Evolutionary conservation across 2,113 vertebrate species (phyloP).

Genomic region (Alectura lathami): DNA sequence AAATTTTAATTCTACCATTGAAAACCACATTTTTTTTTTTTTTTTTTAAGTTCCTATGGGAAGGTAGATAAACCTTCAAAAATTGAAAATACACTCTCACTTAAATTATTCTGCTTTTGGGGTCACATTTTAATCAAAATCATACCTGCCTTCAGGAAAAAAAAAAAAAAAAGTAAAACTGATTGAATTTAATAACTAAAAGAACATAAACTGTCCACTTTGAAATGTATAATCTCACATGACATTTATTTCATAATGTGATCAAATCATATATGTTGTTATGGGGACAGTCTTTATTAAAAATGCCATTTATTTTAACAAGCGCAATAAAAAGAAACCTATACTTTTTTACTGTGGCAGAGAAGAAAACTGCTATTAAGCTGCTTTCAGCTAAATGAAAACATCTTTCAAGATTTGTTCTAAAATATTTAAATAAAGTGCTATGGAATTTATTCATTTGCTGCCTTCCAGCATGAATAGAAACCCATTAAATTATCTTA

Average conservation of each 20-base stretch:
- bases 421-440: conserved; percentile 79
- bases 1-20: conserved; percentile 58
- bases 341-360: conserved; percentile 56
- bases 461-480: conserved; percentile 53
- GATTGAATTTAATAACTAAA: conserved; percentile 79
- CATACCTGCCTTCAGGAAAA: conserved; percentile 70
- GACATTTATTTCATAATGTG: conserved; percentile 75
- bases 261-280: conserved; percentile 75
- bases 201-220: conserved; percentile 73
- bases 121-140: conserved; percentile 79
- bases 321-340: conserved; percentile 71
- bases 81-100: conserved; percentile 45
- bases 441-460: conserved; percentile 70
- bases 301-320: conserved; percentile 81
- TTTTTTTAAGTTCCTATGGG: conserved; percentile 38
- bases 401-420: conserved; percentile 75
- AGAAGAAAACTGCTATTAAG: conserved; percentile 75
- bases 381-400: conserved; percentile 78
- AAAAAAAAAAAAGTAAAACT: conserved; percentile 59
- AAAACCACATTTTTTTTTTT: not conserved
- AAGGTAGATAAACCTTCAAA: conserved; percentile 57
- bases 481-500: conserved; percentile 60
- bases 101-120: conserved; percentile 68
- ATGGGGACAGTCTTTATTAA: conserved; percentile 78
- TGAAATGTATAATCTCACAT: conserved; percentile 75